Evolutionary conservation across 1,140 invertebrate species (phyloP).

Genomic region (Yoshiicerus persimilis): DNA sequence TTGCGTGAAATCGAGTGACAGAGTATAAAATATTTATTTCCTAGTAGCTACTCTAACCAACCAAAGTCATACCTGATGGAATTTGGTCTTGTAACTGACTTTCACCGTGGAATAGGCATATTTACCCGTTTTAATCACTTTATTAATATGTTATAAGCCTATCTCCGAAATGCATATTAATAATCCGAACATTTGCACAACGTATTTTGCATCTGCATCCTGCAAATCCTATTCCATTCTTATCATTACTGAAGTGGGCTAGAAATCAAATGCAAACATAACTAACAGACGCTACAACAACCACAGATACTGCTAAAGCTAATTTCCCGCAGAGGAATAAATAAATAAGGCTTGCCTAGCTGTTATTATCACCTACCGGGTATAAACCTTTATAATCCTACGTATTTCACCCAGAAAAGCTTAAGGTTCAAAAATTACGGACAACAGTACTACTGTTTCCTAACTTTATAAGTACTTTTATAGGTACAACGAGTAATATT

Average conservation of each 20-base stretch:
- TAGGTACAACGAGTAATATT: too few species aligned
- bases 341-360: not conserved
- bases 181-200: not conserved
- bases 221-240: too few species aligned
- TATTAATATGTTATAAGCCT: not conserved
- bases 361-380: not conserved
- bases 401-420: too few species aligned
- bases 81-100: too few species aligned
- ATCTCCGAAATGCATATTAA: not conserved
- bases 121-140: not conserved
- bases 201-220: too few species aligned
- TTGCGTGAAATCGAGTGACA: conserved; percentile 2
- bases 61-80: not conserved
- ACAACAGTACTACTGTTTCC: too few species aligned
- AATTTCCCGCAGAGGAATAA: not conserved
- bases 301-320: too few species aligned
- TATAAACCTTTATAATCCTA: not conserved
- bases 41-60: not conserved
- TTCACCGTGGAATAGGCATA: too few species aligned
- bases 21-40: not conserved
- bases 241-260: not conserved
- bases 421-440: too few species aligned
- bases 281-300: too few species aligned
- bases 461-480: too few species aligned
- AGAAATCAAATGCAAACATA: not conserved